Evolutionary conservation across 1,140 invertebrate species (phyloP), one percentile per base, ranked within the genome.

Genomic region (Drosophila paulistorum): DNA sequence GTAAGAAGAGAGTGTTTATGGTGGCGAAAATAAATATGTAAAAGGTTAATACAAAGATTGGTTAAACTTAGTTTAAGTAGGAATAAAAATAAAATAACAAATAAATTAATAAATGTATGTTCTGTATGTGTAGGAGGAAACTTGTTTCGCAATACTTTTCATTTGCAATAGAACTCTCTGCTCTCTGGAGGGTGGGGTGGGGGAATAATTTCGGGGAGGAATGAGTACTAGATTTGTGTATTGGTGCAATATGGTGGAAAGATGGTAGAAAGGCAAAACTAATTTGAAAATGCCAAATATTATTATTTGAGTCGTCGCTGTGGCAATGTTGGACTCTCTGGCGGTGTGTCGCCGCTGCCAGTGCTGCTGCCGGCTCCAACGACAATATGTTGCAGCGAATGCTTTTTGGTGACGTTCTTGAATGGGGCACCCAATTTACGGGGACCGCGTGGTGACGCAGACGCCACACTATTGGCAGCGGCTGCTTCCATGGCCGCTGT

Each of bases 391-490:
- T 92, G 90, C 57, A 85, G 68, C 1, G 87, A 83, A 45, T 82
- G 82, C 72, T 92, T 83, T 67, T 90, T 87, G 91, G 93, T 92
- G 51, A 91, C 92, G 63, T 77, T 86, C 77, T 94, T 94, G 54
- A 94, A 92, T 48, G 92, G 93, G 6, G 90, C 79, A 4, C 93
- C 92, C 26, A 93, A 75, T 78, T 93, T 93, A 55, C 93, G 93
- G 7, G 93, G 68, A 14, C 93, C 93, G 11, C 93, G 83, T 1
- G 93, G 93, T 17, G 93, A 94, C 17, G 82, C 66, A 17, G 90
- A 82, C 1, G 67, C 35, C 62, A 80, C 57, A 76, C 73, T 76
- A 7, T 76, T 75, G 55, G 75, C 17, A 3, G 45, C 17, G 7
- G 45, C 86, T 23, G 79, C 82, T 65, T 91, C 90, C 90, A 91